Evolutionary conservation across 1,140 invertebrate species (phyloP).

Genomic region (Eurosta solidaginis): DNA sequence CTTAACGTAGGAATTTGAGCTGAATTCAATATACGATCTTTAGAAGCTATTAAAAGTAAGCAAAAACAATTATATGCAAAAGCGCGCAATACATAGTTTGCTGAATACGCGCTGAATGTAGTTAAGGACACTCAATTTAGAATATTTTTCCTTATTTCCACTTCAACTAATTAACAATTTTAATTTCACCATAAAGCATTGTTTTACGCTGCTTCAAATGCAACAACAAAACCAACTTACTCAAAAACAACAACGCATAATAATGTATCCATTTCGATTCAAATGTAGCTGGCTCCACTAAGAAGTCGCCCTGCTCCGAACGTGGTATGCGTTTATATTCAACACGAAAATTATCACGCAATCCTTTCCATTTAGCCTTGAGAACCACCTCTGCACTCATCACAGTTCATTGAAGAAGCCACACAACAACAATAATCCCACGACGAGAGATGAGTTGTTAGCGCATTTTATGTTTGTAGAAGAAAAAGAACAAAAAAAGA

Average conservation of each 20-base stretch:
- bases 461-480: no score
- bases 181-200: not conserved
- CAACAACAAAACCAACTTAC: conserved; percentile 40
- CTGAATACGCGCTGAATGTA: no score
- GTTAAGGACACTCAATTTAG: no score
- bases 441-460: no score
- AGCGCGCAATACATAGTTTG: no score
- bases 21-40: no score
- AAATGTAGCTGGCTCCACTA: conserved; percentile 54
- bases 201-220: not conserved
- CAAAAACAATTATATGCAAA: no score
- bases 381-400: conserved; percentile 51
- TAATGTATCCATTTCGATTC: conserved; percentile 59
- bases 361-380: conserved; percentile 60
- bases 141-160: no score
- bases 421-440: not conserved
- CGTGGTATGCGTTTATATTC: conserved; percentile 58
- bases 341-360: conserved; percentile 58
- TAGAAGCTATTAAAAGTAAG: no score
- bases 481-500: no score
- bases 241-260: conserved; percentile 54
- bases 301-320: conserved; percentile 53
- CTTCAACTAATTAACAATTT: no score
- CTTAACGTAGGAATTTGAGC: no score
- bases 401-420: not conserved